Evolutionary conservation across 2,797 vertebrate species (phyloP).

Genomic region (Aldrovandia affinis): DNA sequence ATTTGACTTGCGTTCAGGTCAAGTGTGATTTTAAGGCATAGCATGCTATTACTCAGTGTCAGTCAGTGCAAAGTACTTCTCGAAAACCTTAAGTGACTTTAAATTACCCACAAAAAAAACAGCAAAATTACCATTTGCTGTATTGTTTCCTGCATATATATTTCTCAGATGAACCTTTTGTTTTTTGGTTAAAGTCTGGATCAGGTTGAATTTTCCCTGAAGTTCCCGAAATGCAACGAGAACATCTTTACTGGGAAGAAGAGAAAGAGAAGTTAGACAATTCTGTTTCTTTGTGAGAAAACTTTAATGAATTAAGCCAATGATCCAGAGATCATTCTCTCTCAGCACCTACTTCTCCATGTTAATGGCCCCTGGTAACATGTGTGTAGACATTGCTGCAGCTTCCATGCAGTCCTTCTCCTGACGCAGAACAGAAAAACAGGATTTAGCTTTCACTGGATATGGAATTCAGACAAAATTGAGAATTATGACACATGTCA

Average conservation of each 20-base stretch:
- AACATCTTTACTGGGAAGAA: constrained; percentile 83
- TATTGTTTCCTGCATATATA: constrained; percentile 82
- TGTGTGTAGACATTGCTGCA: constrained; percentile 53
- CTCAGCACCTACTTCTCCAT: constrained; percentile 68
- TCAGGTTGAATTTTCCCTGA: constrained; percentile 91
- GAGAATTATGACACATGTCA: not conserved
- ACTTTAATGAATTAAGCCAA: not conserved
- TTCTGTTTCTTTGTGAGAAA: not conserved
- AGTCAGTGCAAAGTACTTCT: constrained; percentile 28
- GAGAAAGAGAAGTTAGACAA: constrained; percentile 47
- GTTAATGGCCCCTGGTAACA: constrained; percentile 54
- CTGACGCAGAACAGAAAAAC: constrained; percentile 49
- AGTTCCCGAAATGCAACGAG: constrained; percentile 85
- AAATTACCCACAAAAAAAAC: constrained; percentile 20
- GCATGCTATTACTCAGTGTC: constrained; percentile 24
- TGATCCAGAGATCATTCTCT: constrained; percentile 48
- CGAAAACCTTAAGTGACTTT: constrained; percentile 20
- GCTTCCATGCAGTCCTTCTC: constrained; percentile 58
- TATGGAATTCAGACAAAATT: not conserved
- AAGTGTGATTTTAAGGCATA: constrained; percentile 38
- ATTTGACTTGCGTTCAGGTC: constrained; percentile 28
- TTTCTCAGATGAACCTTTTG: constrained; percentile 93
- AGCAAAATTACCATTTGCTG: constrained; percentile 79
- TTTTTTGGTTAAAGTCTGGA: constrained; percentile 83
- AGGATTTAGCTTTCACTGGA: constrained; percentile 5